Percentiles rank a stretch among this genome's conserved stretches.
phyloP scores from a whole-genome alignment of 2,113 vertebrate species.

The Colius striatus region DNA sequence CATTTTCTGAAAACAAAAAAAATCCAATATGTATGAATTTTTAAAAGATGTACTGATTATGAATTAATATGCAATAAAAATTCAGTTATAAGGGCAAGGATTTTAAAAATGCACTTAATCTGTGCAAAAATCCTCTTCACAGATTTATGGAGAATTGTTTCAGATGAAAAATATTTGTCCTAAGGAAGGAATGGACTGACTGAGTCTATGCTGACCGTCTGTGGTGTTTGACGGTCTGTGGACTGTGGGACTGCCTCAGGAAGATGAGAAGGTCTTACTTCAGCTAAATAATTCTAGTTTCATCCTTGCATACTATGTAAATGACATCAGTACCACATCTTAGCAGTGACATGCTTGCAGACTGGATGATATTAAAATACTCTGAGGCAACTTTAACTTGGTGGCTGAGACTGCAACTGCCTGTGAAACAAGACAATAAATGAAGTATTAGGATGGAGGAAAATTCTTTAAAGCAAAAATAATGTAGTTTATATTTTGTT shows the following conservation, averaged over 20 bases:
- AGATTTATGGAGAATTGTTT: conserved; percentile 2
- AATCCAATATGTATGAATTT: neutral
- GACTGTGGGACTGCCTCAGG: neutral
- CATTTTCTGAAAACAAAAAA: neutral
- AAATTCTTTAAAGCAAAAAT: conserved; percentile 31
- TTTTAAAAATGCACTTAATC: conserved; percentile 19
- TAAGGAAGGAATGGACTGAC: conserved; percentile 1
- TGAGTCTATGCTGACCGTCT: conserved; percentile 9
- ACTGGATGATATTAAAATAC: conserved; percentile 3
- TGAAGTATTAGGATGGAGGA: conserved; percentile 4
- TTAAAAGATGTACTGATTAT: neutral
- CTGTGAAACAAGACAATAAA: neutral
- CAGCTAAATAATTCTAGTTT: conserved; percentile 23
- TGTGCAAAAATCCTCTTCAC: neutral
- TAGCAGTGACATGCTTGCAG: neutral
- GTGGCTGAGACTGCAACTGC: conserved; percentile 3
- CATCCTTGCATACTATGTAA: conserved; percentile 1
- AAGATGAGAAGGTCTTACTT: conserved; percentile 16
- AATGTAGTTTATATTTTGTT: conserved; percentile 43
- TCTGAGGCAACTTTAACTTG: neutral
- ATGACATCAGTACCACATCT: conserved; percentile 46
- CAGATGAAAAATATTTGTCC: conserved; percentile 46
- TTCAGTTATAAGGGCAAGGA: neutral
- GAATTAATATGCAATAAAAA: neutral
- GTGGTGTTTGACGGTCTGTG: conserved; percentile 9